Evolutionary conservation across 2,113 vertebrate genomes (phyloP).

Genomic region (Urocolius indicus): DNA sequence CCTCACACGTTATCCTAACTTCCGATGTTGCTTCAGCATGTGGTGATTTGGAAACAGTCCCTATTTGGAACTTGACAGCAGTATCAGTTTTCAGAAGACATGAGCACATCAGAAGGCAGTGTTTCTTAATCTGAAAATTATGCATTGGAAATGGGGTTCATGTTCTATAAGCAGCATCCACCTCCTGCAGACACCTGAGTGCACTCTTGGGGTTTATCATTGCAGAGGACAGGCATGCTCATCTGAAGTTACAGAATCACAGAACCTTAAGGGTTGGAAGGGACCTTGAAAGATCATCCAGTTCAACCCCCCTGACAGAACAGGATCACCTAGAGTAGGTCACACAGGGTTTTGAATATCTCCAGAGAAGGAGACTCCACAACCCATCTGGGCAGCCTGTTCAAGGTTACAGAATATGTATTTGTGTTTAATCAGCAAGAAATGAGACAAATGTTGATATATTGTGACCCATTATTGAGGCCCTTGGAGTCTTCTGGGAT

Average conservation of each 20-base stretch:
- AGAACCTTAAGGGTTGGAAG: too few relatives aligned
- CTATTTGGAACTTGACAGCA: not conserved
- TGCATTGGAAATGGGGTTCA: not conserved
- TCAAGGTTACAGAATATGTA: not conserved
- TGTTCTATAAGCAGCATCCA: not conserved
- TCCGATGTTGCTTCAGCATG: not conserved
- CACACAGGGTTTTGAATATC: too few relatives aligned
- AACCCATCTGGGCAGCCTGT: too few relatives aligned
- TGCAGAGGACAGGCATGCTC: not conserved
- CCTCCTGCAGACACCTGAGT: not conserved
- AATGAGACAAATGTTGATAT: not conserved
- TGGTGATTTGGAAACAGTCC: not conserved
- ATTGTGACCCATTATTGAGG: not conserved
- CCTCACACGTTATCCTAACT: not conserved
- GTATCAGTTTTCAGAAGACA: not conserved
- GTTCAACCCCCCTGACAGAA: too few relatives aligned
- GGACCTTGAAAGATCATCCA: too few relatives aligned
- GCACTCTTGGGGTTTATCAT: not conserved
- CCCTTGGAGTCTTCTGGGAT: not conserved
- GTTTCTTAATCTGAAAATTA: not conserved
- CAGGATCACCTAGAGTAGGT: too few relatives aligned
- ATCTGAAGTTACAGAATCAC: too few relatives aligned
- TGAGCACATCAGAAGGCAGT: not conserved
- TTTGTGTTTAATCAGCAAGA: not conserved
- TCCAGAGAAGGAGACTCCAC: too few relatives aligned